A percentile compares a stretch with the other conserved stretches of the same genome.
phyloP scores from a whole-genome alignment of 2,797 vertebrate genomes.

The Leuciscus waleckii region DNA sequence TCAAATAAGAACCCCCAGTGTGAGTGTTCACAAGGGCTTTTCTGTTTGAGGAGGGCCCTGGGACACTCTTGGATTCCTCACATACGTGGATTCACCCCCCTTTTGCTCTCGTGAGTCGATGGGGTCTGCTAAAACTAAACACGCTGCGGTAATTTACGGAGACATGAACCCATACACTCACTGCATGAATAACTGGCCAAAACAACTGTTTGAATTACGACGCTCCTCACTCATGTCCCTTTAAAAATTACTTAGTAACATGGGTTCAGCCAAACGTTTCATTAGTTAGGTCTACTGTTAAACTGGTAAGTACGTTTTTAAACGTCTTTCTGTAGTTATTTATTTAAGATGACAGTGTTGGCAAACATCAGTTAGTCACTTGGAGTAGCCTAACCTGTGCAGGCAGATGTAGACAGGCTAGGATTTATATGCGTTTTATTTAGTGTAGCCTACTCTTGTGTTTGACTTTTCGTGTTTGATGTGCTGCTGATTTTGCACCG shows the following conservation, averaged over 20 bases:
- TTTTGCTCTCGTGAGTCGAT: not conserved
- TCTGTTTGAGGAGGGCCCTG: conserved; percentile 58
- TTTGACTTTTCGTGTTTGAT: not conserved
- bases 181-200: not conserved
- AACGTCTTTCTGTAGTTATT: not conserved
- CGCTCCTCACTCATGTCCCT: not conserved
- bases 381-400: not conserved
- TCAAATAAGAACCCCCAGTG: conserved; percentile 43
- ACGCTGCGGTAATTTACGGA: not conserved
- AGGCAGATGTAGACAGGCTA: not conserved
- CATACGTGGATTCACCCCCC: conserved; percentile 22
- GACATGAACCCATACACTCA: not conserved
- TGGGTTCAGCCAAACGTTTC: too few species aligned
- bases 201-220: not conserved
- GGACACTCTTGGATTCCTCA: conserved; percentile 33
- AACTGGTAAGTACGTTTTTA: not conserved
- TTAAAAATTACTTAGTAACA: not conserved
- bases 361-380: not conserved
- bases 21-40: conserved; percentile 54
- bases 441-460: not conserved
- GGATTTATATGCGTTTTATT: not conserved
- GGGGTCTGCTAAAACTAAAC: not conserved
- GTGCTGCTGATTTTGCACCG: not conserved
- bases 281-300: too few species aligned
- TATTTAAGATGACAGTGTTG: not conserved